Evolutionary conservation across 2,113 vertebrate genomes (phyloP).

Genomic region (Brachyhypopomus occidentalis): DNA sequence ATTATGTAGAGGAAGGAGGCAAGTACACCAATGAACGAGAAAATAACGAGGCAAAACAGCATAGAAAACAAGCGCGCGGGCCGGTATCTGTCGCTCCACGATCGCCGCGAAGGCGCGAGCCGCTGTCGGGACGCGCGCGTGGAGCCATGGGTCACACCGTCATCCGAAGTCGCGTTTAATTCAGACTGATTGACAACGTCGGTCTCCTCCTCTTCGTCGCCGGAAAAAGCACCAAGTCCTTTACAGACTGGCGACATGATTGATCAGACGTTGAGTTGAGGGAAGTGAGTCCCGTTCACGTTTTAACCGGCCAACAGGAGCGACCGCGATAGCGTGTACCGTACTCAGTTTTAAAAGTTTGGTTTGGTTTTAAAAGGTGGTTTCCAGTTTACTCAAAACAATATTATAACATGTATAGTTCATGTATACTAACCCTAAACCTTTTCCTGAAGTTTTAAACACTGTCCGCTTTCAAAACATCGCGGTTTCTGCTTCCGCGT

Average conservation of each 20-base stretch:
- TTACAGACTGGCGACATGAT: background rate
- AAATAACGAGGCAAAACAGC: constrained; percentile 43
- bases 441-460: background rate
- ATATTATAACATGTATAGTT: background rate
- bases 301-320: background rate
- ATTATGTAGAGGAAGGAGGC: constrained; percentile 47
- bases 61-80: constrained; percentile 41
- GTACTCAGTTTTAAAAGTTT: background rate
- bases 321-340: background rate
- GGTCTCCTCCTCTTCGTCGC: constrained; percentile 36
- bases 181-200: background rate
- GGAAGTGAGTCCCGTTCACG: background rate
- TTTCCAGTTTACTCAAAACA: background rate
- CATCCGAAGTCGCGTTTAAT: background rate
- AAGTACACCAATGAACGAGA: constrained; percentile 47
- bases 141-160: background rate
- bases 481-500: constrained; percentile 50
- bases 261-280: background rate
- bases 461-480: constrained; percentile 44
- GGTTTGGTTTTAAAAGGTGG: too few relatives aligned
- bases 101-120: background rate
- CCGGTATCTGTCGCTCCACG: constrained; percentile 37
- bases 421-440: background rate
- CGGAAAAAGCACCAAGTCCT: constrained; percentile 15
- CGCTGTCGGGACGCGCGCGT: background rate